A percentile compares a stretch with the other conserved stretches of the same genome.
These are phyloP conservation scores for Tubiluchus corallicola DNA, from an alignment of 2,888 invertebrate species.

Conservation along the genomic window DNA sequence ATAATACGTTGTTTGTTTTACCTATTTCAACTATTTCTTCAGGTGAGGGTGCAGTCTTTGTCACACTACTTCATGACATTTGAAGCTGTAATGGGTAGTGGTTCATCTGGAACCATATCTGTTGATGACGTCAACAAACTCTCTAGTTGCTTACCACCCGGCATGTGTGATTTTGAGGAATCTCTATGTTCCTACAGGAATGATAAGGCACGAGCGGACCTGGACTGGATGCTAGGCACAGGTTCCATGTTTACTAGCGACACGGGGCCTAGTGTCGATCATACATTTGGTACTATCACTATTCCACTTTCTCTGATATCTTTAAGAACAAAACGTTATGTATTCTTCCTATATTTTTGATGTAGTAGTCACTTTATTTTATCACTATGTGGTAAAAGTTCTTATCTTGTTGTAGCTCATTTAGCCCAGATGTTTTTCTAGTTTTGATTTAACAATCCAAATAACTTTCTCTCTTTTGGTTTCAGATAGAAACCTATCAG, in stretches of 20 bases:
- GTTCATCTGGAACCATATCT: not conserved
- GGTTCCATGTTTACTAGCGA: not conserved
- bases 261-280: not conserved
- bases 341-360: too few relatives aligned
- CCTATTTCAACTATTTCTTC: too few relatives aligned
- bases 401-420: too few relatives aligned
- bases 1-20: too few relatives aligned
- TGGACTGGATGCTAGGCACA: not conserved
- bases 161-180: not conserved
- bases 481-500: too few relatives aligned
- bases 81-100: not conserved
- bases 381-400: too few relatives aligned
- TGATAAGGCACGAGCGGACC: not conserved
- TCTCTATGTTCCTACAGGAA: not conserved
- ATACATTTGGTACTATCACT: not conserved
- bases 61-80: not conserved
- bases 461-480: too few relatives aligned
- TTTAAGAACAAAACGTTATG: too few relatives aligned
- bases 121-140: conserved; percentile 3
- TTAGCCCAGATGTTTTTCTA: too few relatives aligned
- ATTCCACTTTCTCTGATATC: too few relatives aligned
- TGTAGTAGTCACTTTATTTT: too few relatives aligned
- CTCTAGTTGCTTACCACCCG: not conserved
- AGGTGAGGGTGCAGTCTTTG: not conserved
- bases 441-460: too few relatives aligned